Evolutionary conservation across 2,888 invertebrate genomes (phyloP).

Genomic region (Watsonalla binaria): DNA sequence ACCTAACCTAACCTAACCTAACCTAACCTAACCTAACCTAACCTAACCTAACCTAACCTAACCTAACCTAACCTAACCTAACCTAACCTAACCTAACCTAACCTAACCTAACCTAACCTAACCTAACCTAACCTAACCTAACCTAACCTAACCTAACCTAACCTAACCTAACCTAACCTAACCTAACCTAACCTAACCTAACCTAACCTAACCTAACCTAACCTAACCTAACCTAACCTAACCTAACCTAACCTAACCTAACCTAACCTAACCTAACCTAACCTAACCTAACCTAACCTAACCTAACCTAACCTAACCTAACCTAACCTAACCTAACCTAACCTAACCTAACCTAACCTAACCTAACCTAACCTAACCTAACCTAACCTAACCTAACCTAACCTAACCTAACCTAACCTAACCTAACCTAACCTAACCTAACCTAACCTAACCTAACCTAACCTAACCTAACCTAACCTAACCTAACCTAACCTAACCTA

Average conservation of each 20-base stretch:
- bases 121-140: constrained; percentile 6
- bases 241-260: constrained; percentile 5
- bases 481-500: constrained; percentile 6
- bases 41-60: constrained; percentile 1
- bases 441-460: constrained; percentile 6
- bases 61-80: constrained; percentile 7
- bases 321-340: constrained; percentile 5
- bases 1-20: constrained; percentile 13
- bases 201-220: constrained; percentile 6
- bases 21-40: neutral
- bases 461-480: constrained; percentile 6
- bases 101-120: constrained; percentile 6
- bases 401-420: constrained; percentile 6
- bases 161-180: constrained; percentile 6
- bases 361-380: constrained; percentile 6
- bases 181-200: constrained; percentile 6
- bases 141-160: constrained; percentile 6
- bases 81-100: constrained; percentile 7
- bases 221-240: constrained; percentile 6
- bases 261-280: constrained; percentile 6
- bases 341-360: constrained; percentile 6
- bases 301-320: constrained; percentile 4
- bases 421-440: constrained; percentile 6
- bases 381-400: constrained; percentile 6
- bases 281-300: constrained; percentile 6